Evolutionary conservation across 64 coral and sea anemone genomes (phyloP).

Genomic region (Stichodactyla mertensii): DNA sequence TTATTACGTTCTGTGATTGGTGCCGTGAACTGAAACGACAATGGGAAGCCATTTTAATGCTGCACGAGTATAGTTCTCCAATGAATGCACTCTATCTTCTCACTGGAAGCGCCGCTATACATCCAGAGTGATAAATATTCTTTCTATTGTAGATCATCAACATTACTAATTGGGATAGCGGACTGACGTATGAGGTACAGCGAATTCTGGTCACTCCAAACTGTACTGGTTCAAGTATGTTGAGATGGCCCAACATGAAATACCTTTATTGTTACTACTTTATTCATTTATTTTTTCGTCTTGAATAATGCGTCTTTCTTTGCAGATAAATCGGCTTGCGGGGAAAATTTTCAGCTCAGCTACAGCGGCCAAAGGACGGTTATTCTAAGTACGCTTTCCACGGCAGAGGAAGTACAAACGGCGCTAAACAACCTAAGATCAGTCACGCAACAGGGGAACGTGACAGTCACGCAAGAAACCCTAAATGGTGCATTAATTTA

Average conservation of each 20-base stretch:
- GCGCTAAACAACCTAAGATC: constrained; percentile 38
- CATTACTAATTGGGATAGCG: constrained; percentile 48
- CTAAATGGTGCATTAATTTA: constrained; percentile 8
- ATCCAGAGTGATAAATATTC: too few relatives aligned
- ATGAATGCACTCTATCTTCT: too few relatives aligned
- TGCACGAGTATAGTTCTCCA: not conserved
- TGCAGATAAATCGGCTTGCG: constrained; percentile 8
- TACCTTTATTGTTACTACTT: not conserved
- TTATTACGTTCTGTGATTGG: not conserved
- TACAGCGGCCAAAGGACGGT: constrained; percentile 20
- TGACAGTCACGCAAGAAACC: constrained; percentile 29
- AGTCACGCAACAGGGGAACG: constrained; percentile 29
- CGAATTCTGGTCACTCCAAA: not conserved
- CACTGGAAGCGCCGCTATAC: too few relatives aligned
- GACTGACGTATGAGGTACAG: constrained; percentile 32
- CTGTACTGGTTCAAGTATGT: constrained; percentile 10
- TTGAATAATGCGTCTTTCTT: not conserved
- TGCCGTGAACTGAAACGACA: not conserved
- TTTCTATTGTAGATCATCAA: constrained; percentile 35
- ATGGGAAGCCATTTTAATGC: too few relatives aligned
- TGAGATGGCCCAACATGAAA: not conserved
- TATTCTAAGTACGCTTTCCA: not conserved
- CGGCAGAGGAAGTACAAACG: constrained; percentile 4
- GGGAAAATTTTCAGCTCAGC: constrained; percentile 20
- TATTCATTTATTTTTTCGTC: not conserved